phyloP scores from a whole-genome alignment of 1,140 invertebrate species.

The Panagrolaimus sp. region DNA sequence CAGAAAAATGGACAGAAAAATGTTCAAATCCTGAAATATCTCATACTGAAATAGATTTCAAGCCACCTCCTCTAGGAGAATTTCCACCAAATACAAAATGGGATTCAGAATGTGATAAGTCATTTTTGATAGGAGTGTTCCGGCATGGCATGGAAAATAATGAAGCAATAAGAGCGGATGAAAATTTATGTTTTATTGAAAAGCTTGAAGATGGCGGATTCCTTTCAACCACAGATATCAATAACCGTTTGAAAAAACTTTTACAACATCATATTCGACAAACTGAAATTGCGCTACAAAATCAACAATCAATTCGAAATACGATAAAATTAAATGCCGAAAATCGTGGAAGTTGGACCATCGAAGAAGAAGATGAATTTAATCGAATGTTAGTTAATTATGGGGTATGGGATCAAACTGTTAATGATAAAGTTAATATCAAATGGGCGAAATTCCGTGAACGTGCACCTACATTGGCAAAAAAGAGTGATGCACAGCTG shows the following conservation, averaged over 20 bases:
- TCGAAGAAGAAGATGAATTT: conserved; percentile 91
- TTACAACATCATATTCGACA: conserved; percentile 86
- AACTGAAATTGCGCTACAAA: conserved; percentile 17
- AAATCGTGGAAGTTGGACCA: conserved; percentile 70
- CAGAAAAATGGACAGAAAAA: conserved; percentile 22
- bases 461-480: conserved; percentile 51
- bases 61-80: conserved; percentile 24
- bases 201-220: conserved; percentile 39
- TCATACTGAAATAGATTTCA: conserved; percentile 31
- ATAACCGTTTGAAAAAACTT: conserved; percentile 82
- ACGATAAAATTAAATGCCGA: neutral
- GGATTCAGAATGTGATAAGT: conserved; percentile 92
- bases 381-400: conserved; percentile 86
- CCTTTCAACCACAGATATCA: conserved; percentile 84
- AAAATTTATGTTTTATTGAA: conserved; percentile 41
- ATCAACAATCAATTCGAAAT: neutral
- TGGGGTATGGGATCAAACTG: conserved; percentile 80
- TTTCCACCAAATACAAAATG: conserved; percentile 80
- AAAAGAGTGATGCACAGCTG: conserved; percentile 63
- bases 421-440: conserved; percentile 32
- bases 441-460: conserved; percentile 47
- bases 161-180: conserved; percentile 43
- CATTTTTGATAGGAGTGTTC: conserved; percentile 89
- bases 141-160: conserved; percentile 70
- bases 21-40: conserved; percentile 23